These are phyloP conservation scores for Hypotaenidia okinawae DNA, from an alignment of 2,797 vertebrate genomes.

Conservation along the genomic window DNA sequence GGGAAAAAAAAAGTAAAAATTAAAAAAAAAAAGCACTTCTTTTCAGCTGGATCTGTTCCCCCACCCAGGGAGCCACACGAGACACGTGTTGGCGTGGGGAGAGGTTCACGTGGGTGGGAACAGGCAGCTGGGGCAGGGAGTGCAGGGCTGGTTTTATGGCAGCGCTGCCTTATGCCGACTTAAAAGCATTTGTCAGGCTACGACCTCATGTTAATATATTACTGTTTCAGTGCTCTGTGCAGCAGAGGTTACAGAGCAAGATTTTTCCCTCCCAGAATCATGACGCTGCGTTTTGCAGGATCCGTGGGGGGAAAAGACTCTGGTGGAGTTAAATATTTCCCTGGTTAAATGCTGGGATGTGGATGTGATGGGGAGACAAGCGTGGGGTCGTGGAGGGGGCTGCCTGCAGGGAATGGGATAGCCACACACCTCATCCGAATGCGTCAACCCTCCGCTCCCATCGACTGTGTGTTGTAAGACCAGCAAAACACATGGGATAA, in stretches of 20 bases:
- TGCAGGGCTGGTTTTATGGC: neutral
- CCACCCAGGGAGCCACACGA: neutral
- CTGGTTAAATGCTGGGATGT: rapidly evolving
- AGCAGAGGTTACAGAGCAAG: neutral
- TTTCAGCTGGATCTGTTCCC: slow-evolving; percentile 28
- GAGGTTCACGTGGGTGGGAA: neutral
- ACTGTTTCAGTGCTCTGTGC: neutral
- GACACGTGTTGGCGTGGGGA: rapidly evolving
- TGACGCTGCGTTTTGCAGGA: neutral
- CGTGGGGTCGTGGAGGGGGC: rapidly evolving
- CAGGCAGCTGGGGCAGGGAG: neutral
- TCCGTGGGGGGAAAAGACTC: neutral
- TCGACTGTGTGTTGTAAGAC: neutral
- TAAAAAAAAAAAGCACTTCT: neutral
- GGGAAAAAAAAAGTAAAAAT: no score
- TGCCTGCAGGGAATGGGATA: neutral
- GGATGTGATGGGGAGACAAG: neutral
- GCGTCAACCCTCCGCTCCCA: neutral
- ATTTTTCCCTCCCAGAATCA: neutral
- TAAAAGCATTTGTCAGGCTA: slow-evolving; percentile 5
- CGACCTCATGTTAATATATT: neutral
- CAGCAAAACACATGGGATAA: neutral
- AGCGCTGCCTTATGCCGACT: neutral
- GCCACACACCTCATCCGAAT: rapidly evolving
- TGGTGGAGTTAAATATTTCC: rapidly evolving